Conservation (phyloP, 1,140 invertebrate species). For the Gonioctena quinquepunctata region DNA sequence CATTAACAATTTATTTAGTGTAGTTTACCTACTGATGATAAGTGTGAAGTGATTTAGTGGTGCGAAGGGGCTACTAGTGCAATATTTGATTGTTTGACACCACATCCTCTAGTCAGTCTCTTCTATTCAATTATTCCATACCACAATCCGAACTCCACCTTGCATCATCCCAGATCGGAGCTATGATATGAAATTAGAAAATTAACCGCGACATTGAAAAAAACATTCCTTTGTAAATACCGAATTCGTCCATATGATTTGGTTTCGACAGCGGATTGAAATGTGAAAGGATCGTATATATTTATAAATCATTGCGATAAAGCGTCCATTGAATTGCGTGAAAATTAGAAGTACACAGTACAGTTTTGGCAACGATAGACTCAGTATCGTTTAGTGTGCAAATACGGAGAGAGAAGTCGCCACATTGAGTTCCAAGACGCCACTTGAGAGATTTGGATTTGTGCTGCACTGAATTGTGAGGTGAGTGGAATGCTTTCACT, state of each 20-base stretch:
- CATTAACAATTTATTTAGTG: too few species aligned
- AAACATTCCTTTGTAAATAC: neutral
- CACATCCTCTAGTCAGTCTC: too few species aligned
- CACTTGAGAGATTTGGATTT: neutral
- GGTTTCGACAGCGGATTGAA: neutral
- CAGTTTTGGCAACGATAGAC: neutral
- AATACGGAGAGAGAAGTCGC: slow-evolving; percentile 14
- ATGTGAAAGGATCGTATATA: neutral
- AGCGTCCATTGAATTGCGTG: neutral
- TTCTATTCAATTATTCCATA: too few species aligned
- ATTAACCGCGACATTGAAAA: neutral
- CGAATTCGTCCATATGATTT: neutral
- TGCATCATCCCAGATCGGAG: neutral
- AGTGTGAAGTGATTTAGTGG: too few species aligned
- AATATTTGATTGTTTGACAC: too few species aligned
- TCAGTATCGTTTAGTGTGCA: neutral
- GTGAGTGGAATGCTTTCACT: too few species aligned
- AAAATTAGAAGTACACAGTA: neutral
- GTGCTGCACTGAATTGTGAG: neutral
- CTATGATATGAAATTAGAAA: too few species aligned
- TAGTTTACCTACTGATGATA: too few species aligned
- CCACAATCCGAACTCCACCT: neutral
- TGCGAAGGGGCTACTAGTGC: too few species aligned
- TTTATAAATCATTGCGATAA: neutral
- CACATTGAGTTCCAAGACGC: neutral